Evolutionary conservation across 37 sponge, comb jelly and placozoan species (phyloP).

Genomic region (Ephydatia muelleri): DNA sequence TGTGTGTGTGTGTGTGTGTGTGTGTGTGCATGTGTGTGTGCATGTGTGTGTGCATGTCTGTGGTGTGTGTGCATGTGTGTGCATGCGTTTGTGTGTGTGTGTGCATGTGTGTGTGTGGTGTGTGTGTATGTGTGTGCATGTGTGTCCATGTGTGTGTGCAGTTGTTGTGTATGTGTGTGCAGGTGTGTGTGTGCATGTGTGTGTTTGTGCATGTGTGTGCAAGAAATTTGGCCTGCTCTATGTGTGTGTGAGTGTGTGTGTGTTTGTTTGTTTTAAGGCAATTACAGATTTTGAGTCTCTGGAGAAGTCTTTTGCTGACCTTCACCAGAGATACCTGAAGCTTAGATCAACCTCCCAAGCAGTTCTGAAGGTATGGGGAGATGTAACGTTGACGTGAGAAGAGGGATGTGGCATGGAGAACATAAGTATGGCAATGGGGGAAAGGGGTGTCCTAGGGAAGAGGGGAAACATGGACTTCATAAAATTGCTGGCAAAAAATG

Average conservation of each 20-base stretch:
- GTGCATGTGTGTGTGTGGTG: no score
- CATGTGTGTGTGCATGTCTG: slow-evolving; percentile 8
- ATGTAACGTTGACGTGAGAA: no score
- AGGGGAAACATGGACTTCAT: no score
- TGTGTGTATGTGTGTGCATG: no score
- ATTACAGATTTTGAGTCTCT: slow-evolving; percentile 45
- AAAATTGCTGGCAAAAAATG: no score
- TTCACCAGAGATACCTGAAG: slow-evolving; percentile 70
- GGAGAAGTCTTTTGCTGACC: slow-evolving; percentile 75
- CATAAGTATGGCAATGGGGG: no score
- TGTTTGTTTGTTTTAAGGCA: slow-evolving; percentile 29
- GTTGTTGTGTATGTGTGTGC: background rate
- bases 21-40: slow-evolving; percentile 41
- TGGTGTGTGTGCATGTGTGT: slow-evolving; percentile 35
- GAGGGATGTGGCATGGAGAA: no score
- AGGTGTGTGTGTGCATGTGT: background rate
- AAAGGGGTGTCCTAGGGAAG: no score
- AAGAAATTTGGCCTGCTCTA: no score
- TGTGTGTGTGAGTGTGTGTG: slow-evolving; percentile 36
- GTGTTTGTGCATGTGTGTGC: background rate
- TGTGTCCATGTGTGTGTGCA: slow-evolving; percentile 33
- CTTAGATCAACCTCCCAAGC: slow-evolving; percentile 42
- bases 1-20: no score
- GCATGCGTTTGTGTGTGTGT: no score
- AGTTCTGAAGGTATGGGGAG: slow-evolving; percentile 38